Conservation (phyloP, 2,113 vertebrate species). For the Pseudopodoces humilis region DNA sequence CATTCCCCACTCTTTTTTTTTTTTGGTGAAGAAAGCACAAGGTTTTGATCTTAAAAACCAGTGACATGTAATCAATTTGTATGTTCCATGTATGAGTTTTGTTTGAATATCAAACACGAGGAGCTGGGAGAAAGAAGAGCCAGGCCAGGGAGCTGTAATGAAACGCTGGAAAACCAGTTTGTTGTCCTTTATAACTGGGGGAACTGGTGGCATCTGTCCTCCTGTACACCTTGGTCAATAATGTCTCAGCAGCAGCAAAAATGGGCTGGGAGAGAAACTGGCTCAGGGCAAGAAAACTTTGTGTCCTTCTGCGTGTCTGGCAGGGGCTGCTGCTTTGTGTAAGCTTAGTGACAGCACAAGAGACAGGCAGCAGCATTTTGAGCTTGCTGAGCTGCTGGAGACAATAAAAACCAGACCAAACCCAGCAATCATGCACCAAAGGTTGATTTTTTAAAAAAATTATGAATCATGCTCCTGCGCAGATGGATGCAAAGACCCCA, state of each 20-base stretch:
- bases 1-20: neutral
- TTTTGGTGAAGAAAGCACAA: neutral
- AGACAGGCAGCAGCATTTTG: neutral
- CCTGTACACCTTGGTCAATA: neutral
- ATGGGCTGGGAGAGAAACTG: neutral
- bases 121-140: neutral
- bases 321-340: neutral
- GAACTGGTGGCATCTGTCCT: neutral
- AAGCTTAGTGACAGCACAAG: neutral
- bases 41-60: neutral
- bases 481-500: neutral
- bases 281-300: neutral
- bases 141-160: neutral
- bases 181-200: neutral
- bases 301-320: accelerated
- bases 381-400: neutral
- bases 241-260: neutral
- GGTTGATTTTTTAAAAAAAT: neutral
- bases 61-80: neutral
- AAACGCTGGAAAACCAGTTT: neutral
- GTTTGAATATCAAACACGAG: neutral
- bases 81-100: neutral
- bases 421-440: neutral
- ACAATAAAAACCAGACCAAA: neutral
- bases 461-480: neutral